Evolutionary conservation across 2,113 vertebrate genomes (phyloP).

Genomic region (Phoenicopterus ruber): DNA sequence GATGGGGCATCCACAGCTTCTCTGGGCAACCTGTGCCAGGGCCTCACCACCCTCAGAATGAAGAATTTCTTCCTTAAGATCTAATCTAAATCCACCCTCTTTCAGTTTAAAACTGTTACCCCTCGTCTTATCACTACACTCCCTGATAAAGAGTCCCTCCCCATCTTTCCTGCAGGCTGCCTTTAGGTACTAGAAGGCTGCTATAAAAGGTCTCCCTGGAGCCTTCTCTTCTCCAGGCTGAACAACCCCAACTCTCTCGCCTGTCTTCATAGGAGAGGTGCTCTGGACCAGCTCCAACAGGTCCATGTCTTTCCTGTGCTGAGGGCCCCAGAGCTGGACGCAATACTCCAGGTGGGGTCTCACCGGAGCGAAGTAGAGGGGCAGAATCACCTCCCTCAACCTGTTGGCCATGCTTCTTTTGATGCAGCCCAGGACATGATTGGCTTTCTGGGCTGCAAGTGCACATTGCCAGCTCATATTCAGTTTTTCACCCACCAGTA

Average conservation of each 20-base stretch:
- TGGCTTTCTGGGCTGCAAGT: too few species aligned
- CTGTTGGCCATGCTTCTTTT: too few species aligned
- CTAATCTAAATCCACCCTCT: neutral
- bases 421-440: too few species aligned
- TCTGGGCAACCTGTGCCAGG: neutral
- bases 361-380: too few species aligned
- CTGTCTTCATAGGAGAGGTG: fast-evolving
- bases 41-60: fast-evolving
- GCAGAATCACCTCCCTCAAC: too few species aligned
- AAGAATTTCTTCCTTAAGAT: neutral
- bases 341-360: too few species aligned
- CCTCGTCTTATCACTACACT: fast-evolving
- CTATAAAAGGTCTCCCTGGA: fast-evolving
- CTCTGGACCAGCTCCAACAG: too few species aligned
- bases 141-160: neutral
- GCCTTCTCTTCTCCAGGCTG: neutral
- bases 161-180: neutral
- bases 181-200: neutral
- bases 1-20: neutral
- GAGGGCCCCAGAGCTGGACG: neutral
- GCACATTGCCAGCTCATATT: too few species aligned
- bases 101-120: neutral
- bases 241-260: neutral
- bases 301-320: neutral
- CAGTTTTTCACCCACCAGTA: too few species aligned